These are phyloP conservation scores for Sinocyclocheilus grahami DNA, from an alignment of 2,113 vertebrate genomes.

Conservation along the genomic window DNA sequence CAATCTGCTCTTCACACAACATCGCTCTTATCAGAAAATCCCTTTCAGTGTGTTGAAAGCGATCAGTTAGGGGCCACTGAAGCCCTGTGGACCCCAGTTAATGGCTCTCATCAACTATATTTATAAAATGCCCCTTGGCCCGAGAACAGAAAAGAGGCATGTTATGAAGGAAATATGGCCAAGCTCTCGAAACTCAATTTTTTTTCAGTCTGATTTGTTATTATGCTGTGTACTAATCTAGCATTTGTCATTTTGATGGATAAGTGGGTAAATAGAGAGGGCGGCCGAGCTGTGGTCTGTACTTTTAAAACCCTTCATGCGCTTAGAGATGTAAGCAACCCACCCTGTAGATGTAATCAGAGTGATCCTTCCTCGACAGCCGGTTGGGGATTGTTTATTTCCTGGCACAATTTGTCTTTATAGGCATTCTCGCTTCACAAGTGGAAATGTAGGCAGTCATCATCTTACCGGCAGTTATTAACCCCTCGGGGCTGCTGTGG, in stretches of 20 bases:
- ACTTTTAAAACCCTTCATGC: slow-evolving; percentile 71
- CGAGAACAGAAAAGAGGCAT: slow-evolving; percentile 7
- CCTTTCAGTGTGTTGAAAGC: slow-evolving; percentile 10
- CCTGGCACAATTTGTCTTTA: slow-evolving; percentile 67
- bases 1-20: slow-evolving; percentile 6
- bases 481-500: slow-evolving; percentile 53
- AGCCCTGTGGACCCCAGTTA: slow-evolving; percentile 26
- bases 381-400: slow-evolving; percentile 61
- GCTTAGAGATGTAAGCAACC: slow-evolving; percentile 60
- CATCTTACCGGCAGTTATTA: slow-evolving; percentile 65
- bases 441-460: slow-evolving; percentile 63
- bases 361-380: slow-evolving; percentile 55
- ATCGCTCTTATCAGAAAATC: slow-evolving; percentile 22
- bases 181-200: slow-evolving; percentile 62
- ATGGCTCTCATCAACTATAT: slow-evolving; percentile 42
- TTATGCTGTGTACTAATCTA: slow-evolving; percentile 69
- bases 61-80: neutral
- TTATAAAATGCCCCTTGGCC: slow-evolving; percentile 15
- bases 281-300: slow-evolving; percentile 51
- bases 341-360: slow-evolving; percentile 70
- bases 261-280: slow-evolving; percentile 62
- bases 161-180: slow-evolving; percentile 61
- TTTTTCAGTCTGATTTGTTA: slow-evolving; percentile 68
- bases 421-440: slow-evolving; percentile 60
- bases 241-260: slow-evolving; percentile 71